These are phyloP conservation scores for Argya squamiceps DNA, from an alignment of 2,797 vertebrate species.

Conservation along the genomic window DNA sequence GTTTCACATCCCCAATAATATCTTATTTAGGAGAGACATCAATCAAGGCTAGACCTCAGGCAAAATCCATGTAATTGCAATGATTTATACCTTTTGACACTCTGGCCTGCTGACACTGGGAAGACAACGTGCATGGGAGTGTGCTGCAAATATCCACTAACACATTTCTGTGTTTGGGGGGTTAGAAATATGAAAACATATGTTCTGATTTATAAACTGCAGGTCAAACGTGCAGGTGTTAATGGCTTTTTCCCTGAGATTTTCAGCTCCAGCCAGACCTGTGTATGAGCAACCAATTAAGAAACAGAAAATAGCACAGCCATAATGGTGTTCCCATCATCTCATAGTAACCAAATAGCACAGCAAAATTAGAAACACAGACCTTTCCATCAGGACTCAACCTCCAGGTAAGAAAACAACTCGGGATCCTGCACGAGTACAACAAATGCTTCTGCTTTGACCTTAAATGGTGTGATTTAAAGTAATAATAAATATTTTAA, in stretches of 20 bases:
- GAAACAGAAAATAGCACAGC: conserved; percentile 47
- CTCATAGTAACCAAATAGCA: conserved; percentile 46
- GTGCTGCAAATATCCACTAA: conserved; percentile 38
- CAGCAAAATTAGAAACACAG: conserved; percentile 67
- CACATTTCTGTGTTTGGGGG: conserved; percentile 19
- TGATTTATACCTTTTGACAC: conserved; percentile 63
- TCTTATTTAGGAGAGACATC: conserved; percentile 31
- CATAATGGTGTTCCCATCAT: conserved; percentile 67
- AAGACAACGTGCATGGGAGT: conserved; percentile 17
- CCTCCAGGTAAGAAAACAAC: conserved; percentile 65
- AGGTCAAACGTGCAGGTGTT: conserved; percentile 64
- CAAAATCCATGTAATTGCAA: conserved; percentile 33
- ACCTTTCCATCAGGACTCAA: conserved; percentile 54
- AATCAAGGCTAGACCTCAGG: conserved; percentile 16
- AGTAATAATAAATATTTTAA: conserved; percentile 62
- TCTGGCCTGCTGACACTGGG: conserved; percentile 28
- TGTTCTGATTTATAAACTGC: conserved; percentile 72
- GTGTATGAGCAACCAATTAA: conserved; percentile 53
- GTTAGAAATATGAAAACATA: conserved; percentile 64
- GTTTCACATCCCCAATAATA: not conserved
- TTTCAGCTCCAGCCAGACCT: conserved; percentile 56
- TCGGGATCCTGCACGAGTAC: not conserved
- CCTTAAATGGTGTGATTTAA: conserved; percentile 57
- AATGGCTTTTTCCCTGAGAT: conserved; percentile 58
- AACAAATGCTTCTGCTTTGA: conserved; percentile 60